Evolutionary conservation across 2,113 vertebrate species (phyloP), one percentile per base, ranked within the genome.

Genomic region (Abramis brama): DNA sequence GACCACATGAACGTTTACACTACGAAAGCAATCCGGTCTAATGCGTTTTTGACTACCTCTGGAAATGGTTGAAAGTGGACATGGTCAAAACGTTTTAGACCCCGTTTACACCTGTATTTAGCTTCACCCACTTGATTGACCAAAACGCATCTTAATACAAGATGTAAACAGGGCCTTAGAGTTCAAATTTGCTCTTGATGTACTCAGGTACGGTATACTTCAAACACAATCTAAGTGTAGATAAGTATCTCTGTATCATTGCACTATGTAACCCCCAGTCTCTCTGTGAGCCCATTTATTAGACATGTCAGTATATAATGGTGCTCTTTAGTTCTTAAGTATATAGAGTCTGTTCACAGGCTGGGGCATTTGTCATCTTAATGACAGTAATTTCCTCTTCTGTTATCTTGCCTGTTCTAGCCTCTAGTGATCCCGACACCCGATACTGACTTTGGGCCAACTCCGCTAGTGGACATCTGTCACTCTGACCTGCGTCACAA

Each of bases 401-500:
- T 84, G 76, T 66, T 85, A 57, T 75, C 60, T 71, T 52, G 27
- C 70, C 10, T 66, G 60, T 78, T 86, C 33, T 66, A 78, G 82
- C 85, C 76, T 89, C 50, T 43, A 84, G 88, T 79, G 81, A 79
- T 73, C 60, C 45, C 5, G 64, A 75, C 82, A 78, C 85, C n/a
- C n/a, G 39, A 70, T 66, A 43, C 76, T 43, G 82, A 84, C 45
- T 89, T 76, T 19, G 23, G 39, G 68, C 87, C 30, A 33, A 70
- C 57, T 55, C 87, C 81, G 43, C 64, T 52, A 83, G 92, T 94
- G 92, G 92, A 93, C 94, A 94, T 95, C 94, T 94, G 94, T 92
- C 93, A 93, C 92, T 94, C 93, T 93, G 93, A 94, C 80, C 93
- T 86, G 88, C 92, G 93, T 94, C 93, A 93, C 87, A 82, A 75